Evolutionary conservation across 2,888 invertebrate genomes (phyloP).

Genomic region (Idaea straminata): DNA sequence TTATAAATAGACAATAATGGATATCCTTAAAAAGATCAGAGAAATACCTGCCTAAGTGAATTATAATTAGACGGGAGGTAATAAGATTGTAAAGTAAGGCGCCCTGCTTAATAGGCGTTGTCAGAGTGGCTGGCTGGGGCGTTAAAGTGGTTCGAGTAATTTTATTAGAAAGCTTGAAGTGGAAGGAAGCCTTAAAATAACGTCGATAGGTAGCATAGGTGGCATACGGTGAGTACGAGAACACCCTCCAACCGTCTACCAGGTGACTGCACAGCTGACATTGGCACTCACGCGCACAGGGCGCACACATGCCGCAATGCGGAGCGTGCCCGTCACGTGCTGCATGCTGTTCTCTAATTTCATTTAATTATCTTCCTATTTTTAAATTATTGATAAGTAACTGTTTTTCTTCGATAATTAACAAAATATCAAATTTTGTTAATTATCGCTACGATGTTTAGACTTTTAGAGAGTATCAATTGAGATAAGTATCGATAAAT

Average conservation of each 20-base stretch:
- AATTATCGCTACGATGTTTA: too few relatives aligned
- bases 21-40: neutral
- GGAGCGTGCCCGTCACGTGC: constrained; percentile 68
- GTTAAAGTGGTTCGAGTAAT: constrained; percentile 42
- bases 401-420: neutral
- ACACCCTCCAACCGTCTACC: constrained; percentile 33
- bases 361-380: constrained; percentile 40
- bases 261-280: constrained; percentile 64
- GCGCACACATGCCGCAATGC: constrained; percentile 36
- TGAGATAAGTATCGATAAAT: neutral
- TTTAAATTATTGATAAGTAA: neutral
- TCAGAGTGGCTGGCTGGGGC: constrained; percentile 7
- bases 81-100: neutral
- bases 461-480: too few relatives aligned
- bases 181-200: constrained; percentile 63
- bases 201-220: constrained; percentile 2
- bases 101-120: neutral
- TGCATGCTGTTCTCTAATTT: constrained; percentile 43
- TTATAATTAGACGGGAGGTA: neutral
- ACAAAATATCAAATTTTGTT: neutral
- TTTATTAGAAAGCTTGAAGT: constrained; percentile 45
- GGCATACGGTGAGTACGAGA: constrained; percentile 23
- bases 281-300: constrained; percentile 23
- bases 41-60: neutral
- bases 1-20: neutral